Conservation (phyloP, 2,888 invertebrate genomes). For the Spodoptera littoralis region DNA sequence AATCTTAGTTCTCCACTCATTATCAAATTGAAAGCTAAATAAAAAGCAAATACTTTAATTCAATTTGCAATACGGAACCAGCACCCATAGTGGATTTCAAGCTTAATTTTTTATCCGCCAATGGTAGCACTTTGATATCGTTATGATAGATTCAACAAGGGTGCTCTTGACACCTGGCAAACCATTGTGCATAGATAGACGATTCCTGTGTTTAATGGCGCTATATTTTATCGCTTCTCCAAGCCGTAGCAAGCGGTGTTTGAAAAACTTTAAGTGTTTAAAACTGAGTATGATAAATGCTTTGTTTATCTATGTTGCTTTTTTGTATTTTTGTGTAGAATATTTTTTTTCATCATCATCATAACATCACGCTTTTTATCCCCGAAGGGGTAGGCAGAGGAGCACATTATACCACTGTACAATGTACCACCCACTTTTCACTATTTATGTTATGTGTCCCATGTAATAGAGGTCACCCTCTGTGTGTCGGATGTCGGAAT, state of each 20-base stretch:
- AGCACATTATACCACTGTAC: no score
- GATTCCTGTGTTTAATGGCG: conserved; percentile 63
- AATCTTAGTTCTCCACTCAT: no score
- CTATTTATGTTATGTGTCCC: no score
- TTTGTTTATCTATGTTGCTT: conserved; percentile 2
- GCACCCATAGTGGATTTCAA: conserved; percentile 18
- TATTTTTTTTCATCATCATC: no score
- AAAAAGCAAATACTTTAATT: background rate
- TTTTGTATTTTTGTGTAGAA: background rate
- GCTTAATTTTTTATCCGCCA: conserved; percentile 53
- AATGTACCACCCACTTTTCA: no score
- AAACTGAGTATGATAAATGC: conserved; percentile 39
- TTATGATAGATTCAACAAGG: conserved; percentile 66
- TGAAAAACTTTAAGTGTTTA: conserved; percentile 44
- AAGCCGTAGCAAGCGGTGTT: conserved; percentile 43
- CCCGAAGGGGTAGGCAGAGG: no score
- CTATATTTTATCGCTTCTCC: conserved; percentile 65
- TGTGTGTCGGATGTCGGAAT: no score
- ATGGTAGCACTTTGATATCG: conserved; percentile 57
- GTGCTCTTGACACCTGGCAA: conserved; percentile 62
- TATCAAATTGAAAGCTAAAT: no score
- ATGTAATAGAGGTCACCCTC: no score
- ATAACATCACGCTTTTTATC: no score
- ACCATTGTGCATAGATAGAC: conserved; percentile 57
- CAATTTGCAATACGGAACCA: conserved; percentile 41